Evolutionary conservation across 37 sponge, comb jelly and placozoan species (phyloP).

Genomic region (Aphrocallistes beatrix): DNA sequence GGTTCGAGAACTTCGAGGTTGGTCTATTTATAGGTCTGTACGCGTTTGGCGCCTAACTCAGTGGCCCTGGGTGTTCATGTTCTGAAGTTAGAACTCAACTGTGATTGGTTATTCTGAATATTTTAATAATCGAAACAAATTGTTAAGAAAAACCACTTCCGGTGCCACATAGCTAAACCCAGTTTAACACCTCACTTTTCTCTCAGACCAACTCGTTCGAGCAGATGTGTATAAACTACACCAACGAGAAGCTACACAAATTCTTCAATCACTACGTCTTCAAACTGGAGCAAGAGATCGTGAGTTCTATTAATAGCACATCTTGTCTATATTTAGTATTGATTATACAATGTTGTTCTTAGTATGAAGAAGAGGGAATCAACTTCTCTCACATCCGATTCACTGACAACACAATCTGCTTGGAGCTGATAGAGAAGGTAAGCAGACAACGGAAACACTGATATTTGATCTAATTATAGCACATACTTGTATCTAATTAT

Average conservation of each 20-base stretch:
- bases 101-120: no score
- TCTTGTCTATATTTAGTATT: not conserved
- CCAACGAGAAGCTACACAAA: slow-evolving; percentile 92
- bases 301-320: slow-evolving; percentile 33
- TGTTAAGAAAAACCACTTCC: no score
- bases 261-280: slow-evolving; percentile 93
- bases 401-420: slow-evolving; percentile 84
- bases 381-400: slow-evolving; percentile 82
- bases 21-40: not conserved
- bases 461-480: no score
- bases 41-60: not conserved
- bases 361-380: slow-evolving; percentile 83
- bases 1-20: slow-evolving; percentile 83
- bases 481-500: no score
- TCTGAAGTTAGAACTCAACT: no score
- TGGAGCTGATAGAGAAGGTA: slow-evolving; percentile 86
- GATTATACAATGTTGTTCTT: not conserved
- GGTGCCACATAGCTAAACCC: not conserved
- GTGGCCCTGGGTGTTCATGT: no score
- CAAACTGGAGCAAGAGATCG: slow-evolving; percentile 69
- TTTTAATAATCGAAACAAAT: no score
- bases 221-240: slow-evolving; percentile 94
- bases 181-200: not conserved
- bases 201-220: slow-evolving; percentile 77
- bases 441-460: no score